Conservation (phyloP, 1,140 invertebrate genomes). For the Carcinoscorpius rotundicauda region DNA sequence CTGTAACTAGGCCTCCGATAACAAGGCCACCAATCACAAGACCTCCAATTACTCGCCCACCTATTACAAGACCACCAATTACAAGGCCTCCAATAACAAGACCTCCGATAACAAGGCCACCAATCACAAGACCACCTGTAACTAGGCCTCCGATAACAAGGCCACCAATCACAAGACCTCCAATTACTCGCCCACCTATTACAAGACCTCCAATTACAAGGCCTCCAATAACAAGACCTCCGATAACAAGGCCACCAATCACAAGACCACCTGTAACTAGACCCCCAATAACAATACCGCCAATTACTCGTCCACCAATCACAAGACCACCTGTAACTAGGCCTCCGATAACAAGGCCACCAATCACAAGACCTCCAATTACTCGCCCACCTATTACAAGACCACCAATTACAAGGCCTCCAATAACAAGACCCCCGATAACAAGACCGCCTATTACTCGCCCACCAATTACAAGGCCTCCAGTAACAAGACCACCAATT, state of each 20-base stretch:
- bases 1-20: background rate
- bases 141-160: background rate
- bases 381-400: background rate
- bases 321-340: background rate
- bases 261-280: background rate
- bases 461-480: background rate
- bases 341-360: background rate
- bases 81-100: background rate
- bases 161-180: background rate
- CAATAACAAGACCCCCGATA: background rate
- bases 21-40: background rate
- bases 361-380: background rate
- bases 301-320: background rate
- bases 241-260: background rate
- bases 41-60: background rate
- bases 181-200: background rate
- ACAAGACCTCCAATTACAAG: background rate
- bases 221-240: background rate
- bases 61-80: background rate
- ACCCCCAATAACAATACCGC: background rate
- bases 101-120: background rate
- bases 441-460: background rate
- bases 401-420: background rate
- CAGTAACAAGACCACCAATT: background rate
- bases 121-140: background rate